Percentiles rank a stretch among this genome's conserved stretches.
Conservation (phyloP, 2,113 vertebrate species). For the Cyphomyrus plagiostoma region DNA sequence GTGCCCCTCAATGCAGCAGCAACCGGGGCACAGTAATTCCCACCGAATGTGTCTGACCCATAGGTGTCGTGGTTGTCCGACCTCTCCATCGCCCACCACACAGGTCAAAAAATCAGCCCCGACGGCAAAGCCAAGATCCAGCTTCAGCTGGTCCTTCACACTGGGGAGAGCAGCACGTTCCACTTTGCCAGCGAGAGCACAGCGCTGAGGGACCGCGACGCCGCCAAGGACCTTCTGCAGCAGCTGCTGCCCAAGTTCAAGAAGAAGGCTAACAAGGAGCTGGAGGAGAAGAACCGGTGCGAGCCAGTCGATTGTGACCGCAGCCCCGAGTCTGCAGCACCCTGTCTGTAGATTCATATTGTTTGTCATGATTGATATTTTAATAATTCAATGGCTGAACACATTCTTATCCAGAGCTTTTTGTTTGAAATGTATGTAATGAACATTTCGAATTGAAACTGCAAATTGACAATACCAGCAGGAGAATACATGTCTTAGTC, state of each 20-base stretch:
- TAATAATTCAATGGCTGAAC: neutral
- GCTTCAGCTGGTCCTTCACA: conserved; percentile 90
- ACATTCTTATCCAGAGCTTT: neutral
- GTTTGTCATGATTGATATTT: neutral
- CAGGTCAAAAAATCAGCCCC: conserved; percentile 99
- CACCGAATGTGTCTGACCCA: neutral
- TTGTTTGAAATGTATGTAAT: neutral
- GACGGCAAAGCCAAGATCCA: conserved; percentile 98
- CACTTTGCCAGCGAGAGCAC: conserved; percentile 93
- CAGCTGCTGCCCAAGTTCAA: conserved; percentile 96
- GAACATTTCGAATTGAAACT: neutral
- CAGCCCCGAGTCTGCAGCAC: neutral
- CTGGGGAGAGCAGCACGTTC: conserved; percentile 91
- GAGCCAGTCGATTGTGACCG: neutral
- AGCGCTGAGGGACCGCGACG: conserved; percentile 87
- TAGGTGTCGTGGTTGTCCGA: neutral
- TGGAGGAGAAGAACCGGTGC: conserved; percentile 97
- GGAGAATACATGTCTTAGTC: neutral
- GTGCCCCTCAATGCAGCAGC: neutral
- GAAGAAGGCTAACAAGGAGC: conserved; percentile 96
- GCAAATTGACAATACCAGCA: neutral
- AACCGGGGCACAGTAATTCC: neutral
- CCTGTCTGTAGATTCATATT: neutral
- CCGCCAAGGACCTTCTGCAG: conserved; percentile 92
- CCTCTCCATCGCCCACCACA: neutral